Percentiles rank a stretch among this genome's conserved stretches.
Evolutionary conservation across 2,113 vertebrate genomes (phyloP).

Genomic region (Sinocyclocheilus anophthalmus): DNA sequence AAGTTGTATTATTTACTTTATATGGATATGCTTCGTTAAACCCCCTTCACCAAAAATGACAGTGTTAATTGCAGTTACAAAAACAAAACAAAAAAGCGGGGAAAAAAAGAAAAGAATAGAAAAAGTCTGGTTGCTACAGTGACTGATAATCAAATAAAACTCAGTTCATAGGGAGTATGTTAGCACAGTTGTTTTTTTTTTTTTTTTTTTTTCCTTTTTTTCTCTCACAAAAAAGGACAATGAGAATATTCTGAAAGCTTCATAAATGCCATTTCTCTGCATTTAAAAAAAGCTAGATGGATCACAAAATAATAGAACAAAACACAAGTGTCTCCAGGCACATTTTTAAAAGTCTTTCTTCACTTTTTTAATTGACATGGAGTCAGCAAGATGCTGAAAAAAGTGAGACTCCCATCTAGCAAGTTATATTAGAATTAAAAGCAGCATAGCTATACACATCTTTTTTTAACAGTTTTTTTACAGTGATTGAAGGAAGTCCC

Average conservation of each 20-base stretch:
- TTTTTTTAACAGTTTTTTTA: neutral
- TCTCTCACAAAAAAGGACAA: neutral
- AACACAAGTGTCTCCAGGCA: neutral
- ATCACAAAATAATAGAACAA: neutral
- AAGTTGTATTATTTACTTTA: neutral
- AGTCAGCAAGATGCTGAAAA: neutral
- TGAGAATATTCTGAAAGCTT: neutral
- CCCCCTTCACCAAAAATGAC: neutral
- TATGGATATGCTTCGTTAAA: neutral
- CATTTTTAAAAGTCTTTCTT: neutral
- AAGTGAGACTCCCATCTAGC: neutral
- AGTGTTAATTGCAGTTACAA: neutral
- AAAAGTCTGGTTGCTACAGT: neutral
- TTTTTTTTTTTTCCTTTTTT: too few relatives aligned
- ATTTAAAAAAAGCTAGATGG: neutral
- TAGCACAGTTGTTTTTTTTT: neutral
- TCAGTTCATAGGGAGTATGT: neutral
- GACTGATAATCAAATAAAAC: neutral
- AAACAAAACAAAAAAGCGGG: too few relatives aligned
- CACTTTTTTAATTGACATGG: neutral
- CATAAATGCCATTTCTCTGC: neutral
- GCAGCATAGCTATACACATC: neutral
- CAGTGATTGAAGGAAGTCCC: neutral
- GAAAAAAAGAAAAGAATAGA: neutral
- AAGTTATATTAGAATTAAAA: neutral